Percentiles rank a stretch among this genome's conserved stretches.
phyloP scores from a whole-genome alignment of 2,113 vertebrate species.

The Rhea americana region DNA sequence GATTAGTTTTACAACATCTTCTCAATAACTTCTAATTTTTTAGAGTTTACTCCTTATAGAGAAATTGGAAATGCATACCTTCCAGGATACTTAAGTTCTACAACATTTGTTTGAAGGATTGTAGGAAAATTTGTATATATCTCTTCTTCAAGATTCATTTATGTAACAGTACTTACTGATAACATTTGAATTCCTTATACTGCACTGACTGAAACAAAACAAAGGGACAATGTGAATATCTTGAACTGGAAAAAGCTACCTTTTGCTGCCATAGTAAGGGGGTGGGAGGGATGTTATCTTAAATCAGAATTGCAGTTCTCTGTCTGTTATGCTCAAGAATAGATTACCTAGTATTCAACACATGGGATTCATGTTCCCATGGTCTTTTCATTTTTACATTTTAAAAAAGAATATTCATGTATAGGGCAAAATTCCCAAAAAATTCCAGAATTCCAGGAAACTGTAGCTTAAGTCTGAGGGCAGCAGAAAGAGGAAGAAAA shows the following conservation, averaged over 20 bases:
- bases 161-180: background rate
- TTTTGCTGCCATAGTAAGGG: background rate
- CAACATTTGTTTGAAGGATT: background rate
- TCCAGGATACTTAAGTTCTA: background rate
- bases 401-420: background rate
- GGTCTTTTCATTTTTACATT: background rate
- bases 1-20: background rate
- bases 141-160: background rate
- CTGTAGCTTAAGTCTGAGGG: background rate
- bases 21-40: background rate
- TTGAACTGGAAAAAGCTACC: background rate
- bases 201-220: background rate
- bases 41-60: background rate
- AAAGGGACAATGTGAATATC: background rate
- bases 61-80: background rate
- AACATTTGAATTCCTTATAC: background rate
- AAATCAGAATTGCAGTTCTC: background rate
- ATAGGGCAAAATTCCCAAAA: background rate
- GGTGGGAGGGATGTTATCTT: background rate
- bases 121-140: background rate
- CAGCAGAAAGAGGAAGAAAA: background rate
- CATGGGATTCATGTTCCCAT: background rate
- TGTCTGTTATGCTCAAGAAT: background rate
- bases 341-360: background rate
- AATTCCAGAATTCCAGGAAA: background rate